Evolutionary conservation across 1,140 invertebrate genomes (phyloP), one percentile per base, ranked within the genome.

Genomic region (Lithobius niger): DNA sequence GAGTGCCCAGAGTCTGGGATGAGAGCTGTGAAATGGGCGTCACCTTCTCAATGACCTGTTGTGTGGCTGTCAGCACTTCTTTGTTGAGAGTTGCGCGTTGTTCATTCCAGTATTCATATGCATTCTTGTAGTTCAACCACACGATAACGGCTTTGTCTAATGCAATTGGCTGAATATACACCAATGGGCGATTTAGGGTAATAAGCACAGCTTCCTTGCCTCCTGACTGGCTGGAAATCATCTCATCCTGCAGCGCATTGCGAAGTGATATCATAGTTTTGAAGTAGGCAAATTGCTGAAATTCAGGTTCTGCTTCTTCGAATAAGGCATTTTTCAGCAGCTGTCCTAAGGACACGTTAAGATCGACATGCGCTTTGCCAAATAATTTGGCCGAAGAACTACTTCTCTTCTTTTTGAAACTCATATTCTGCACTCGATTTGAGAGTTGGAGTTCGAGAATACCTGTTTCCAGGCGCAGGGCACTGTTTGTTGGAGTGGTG

Each of bases 21-120:
- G 61, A 15, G 54, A 60, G 16, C 52, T 61, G 50, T 50, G 64
- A 56, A 57, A 63, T 60, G 43, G 63, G 64, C 26, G 82, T 82
- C 26, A 86, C 80, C 65, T 82, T 83, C 64, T 86, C 80, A 60
- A 81, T 78, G 3, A 80, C 75, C 65, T 79, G 58, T 61, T 87
- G 83, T 13, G 85, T 87, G 6, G 89, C 84, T 47, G 82, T 82
- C 13, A 88, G 69, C 22, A 67, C 65, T 53, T 67, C 65, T 52
- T 84, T 87, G 63, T 88, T 92, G 1, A 93, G 72, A 66, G 83
- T 88, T 0, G 85, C 81, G 21, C 92, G 71, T 70, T 97, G 94
- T 67, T 97, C 93, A 60, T 91, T 94, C 93, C 94, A 98, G 71
- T 97, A 97, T 67, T 97, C 93, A 65, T 97, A 97, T 0, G 94